Evolutionary conservation across 2,888 invertebrate species (phyloP), one percentile per base, ranked within the genome.

Genomic region (Syritta pipiens): DNA sequence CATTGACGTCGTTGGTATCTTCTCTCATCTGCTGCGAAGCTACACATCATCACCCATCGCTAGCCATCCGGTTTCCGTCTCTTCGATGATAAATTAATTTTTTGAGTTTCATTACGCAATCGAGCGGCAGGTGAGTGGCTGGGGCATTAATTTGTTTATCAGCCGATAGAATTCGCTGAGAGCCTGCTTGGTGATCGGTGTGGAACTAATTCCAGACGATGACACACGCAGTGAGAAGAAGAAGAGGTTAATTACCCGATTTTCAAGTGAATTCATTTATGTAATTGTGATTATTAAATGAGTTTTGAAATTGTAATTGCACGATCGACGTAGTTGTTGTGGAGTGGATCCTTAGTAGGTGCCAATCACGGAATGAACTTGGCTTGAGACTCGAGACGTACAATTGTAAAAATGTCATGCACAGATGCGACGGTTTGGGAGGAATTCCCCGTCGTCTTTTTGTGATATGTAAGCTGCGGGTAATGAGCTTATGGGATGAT

Each of bases 61-160:
- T 37, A 42, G 37, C 48, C 67, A 72, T 79, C 79, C 67, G 72
- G 79, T 79, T 79, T 79, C 79, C 74, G 72, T 72, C 67, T 60
- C 53, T 44, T 72, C 12, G 59, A 60, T 42, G 46, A 55, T 79
- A 67, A 72, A 79, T 69, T 53, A 60, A 60, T 68, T 53, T 49
- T 62, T 49, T 59, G 28, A 24, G 30, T 60, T 42, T 53, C 19
- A 72, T 67, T 74, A 14, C 65, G 60, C 62, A 74, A 79, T 59
- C 28, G 14, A 1, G 46, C 17, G 14, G 30, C 22, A 22, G 24
- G n/a, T 10, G 35, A n/a, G 40, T 5, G 46, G 32, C 17, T 2
- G 3, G 20, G 5, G 19, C 26, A 32, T 35, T 55, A 46, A 65
- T 65, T 65, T 65, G 65, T 46, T 44, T 65, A 55, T 55, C 35